Evolutionary conservation across 2,797 vertebrate genomes (phyloP).

Genomic region (Eulemur mongoz): DNA sequence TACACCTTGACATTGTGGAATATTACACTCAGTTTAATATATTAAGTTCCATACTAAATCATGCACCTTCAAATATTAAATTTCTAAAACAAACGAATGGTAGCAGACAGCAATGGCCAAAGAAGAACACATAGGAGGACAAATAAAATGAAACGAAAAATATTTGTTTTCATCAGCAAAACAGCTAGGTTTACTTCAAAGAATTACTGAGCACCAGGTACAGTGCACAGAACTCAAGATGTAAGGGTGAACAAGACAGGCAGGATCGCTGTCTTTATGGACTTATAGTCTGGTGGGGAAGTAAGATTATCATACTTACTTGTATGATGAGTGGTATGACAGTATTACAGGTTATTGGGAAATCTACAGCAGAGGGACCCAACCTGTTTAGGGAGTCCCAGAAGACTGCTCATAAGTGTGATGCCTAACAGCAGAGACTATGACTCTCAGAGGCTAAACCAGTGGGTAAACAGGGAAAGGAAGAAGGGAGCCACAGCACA

Average conservation of each 20-base stretch:
- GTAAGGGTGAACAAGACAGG: not conserved
- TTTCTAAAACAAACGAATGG: not conserved
- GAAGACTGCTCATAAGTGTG: not conserved
- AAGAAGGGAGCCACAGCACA: not conserved
- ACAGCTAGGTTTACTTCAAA: constrained; percentile 4
- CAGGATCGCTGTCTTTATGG: not conserved
- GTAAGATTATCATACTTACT: not conserved
- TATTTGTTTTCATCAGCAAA: not conserved
- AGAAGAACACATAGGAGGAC: not conserved
- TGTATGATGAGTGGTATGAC: not conserved
- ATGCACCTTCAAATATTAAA: not conserved
- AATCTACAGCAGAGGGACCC: not conserved
- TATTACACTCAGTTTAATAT: not conserved
- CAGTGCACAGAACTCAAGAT: not conserved
- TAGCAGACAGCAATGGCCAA: not conserved
- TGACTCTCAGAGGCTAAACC: not conserved
- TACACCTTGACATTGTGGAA: not conserved
- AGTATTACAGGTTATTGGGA: not conserved
- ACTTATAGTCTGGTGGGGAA: not conserved
- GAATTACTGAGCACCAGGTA: constrained; percentile 9
- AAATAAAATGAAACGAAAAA: not conserved
- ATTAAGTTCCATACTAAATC: not conserved
- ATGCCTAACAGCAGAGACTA: not conserved
- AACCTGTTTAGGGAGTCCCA: not conserved
- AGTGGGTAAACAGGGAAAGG: not conserved